Percentiles rank a stretch among this genome's conserved stretches.
Conservation (phyloP, 1,140 invertebrate genomes). For the Thalassaphorura encarpata region DNA sequence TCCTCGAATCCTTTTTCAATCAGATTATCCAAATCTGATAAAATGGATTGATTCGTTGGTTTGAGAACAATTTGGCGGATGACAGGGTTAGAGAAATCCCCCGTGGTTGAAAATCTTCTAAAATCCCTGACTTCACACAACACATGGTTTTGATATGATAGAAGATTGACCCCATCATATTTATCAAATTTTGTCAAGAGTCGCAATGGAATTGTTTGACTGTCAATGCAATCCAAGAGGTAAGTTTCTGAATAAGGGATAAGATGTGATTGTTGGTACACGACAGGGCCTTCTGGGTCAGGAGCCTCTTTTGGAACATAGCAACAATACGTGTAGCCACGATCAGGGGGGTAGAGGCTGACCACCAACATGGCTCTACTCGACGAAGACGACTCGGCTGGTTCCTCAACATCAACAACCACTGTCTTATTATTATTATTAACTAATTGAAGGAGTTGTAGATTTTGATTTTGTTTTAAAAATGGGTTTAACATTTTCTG, state of each 20-base stretch:
- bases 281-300: background rate
- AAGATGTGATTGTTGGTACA: slow-evolving; percentile 12
- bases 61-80: slow-evolving; percentile 15
- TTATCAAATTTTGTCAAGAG: slow-evolving; percentile 19
- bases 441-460: background rate
- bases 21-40: slow-evolving; percentile 21
- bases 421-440: no score
- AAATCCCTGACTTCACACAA: slow-evolving; percentile 27
- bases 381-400: no score
- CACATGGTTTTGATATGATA: slow-evolving; percentile 12
- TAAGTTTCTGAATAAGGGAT: slow-evolving; percentile 28
- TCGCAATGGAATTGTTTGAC: slow-evolving; percentile 20
- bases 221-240: slow-evolving; percentile 24
- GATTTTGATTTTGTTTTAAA: background rate
- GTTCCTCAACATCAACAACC: no score
- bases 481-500: background rate
- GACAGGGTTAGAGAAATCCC: background rate
- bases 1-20: slow-evolving; percentile 14
- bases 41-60: slow-evolving; percentile 21
- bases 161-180: slow-evolving; percentile 2
- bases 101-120: slow-evolving; percentile 8
- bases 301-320: slow-evolving; percentile 3
- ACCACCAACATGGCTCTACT: slow-evolving; percentile 14
- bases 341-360: slow-evolving; percentile 14
- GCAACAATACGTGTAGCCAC: slow-evolving; percentile 18